Base-by-base conservation (phyloP, 2,888 invertebrate species). In the Chrysolina oricalcia region DNA sequence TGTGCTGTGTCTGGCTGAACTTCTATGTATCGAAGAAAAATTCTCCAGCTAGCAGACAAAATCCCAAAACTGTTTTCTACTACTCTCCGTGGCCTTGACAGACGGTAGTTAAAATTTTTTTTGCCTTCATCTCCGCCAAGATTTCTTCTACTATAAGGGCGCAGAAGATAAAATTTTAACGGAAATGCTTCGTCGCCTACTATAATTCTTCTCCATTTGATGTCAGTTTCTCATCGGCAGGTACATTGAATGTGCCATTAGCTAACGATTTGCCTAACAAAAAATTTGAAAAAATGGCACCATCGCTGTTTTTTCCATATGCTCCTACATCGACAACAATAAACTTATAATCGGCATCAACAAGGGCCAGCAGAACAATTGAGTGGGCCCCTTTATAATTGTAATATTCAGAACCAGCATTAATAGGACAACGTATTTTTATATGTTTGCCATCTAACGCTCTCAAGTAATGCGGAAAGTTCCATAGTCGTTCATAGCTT, bases 281-380 rank as follows among this genome's bases (percentile, higher is more conserved):
- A 70, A 73, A 75, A 41, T 75, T 75, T 35, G 21, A 64, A 75
- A 82, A 82, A 67, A 84, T 81, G 6, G 77, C 77, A 46, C 81
- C 80, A 77, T 83, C 83, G 48, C 81, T 81, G 62, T 78, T 78
- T 77, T 72, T 80, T 23, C 82, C 82, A 72, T 79, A 79, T 65
- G 81, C 70, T 13, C 79, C 83, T 50, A 83, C 75, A 74, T 83
- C n/a, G n/a, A n/a, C n/a, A n/a, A n/a, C n/a, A n/a, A n/a, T n/a
- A n/a, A n/a, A n/a, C 82, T 80, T 83, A 65, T 80, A 82, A 59
- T 79, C 56, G 9, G 81, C 78, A 77, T 83, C 80, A 65, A 80
- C 81, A 17, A 80, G 41, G 5, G 81, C 80, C 27, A 82, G 68
- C n/a, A 83, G 72, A 43, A 83, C 82, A 70, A 81, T 76, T 40